phyloP scores from a whole-genome alignment of 1,140 invertebrate genomes.

The Piezodorus guildinii region DNA sequence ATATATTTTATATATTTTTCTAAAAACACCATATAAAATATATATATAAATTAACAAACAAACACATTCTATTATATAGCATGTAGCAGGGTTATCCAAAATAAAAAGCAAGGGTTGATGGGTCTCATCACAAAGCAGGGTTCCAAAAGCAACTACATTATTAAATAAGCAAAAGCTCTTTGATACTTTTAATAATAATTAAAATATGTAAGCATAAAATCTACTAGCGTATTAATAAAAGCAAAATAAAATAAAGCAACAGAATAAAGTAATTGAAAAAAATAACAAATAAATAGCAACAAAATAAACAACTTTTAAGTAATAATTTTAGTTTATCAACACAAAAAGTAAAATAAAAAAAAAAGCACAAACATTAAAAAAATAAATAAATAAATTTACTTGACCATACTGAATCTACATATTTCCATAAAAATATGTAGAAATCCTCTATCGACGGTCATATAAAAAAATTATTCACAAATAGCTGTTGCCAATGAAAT shows the following conservation, averaged over 20 bases:
- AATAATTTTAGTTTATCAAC: neutral
- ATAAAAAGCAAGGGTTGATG: slow-evolving; percentile 26
- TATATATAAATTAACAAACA: slow-evolving; percentile 7
- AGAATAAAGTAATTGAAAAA: slow-evolving; percentile 9
- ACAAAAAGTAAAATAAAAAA: neutral
- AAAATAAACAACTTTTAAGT: neutral
- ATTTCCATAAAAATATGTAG: slow-evolving; percentile 6
- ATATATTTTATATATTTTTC: too few relatives aligned
- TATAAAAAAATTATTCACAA: slow-evolving; percentile 12
- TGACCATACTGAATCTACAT: slow-evolving; percentile 4
- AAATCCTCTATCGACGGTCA: neutral
- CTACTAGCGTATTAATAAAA: slow-evolving; percentile 24
- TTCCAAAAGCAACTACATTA: slow-evolving; percentile 28
- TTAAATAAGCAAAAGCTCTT: slow-evolving; percentile 25
- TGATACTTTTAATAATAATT: slow-evolving; percentile 18
- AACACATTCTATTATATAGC: slow-evolving; percentile 21
- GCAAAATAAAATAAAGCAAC: slow-evolving; percentile 5
- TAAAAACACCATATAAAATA: neutral
- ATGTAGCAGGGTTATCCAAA: slow-evolving; percentile 39
- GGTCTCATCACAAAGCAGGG: slow-evolving; percentile 21
- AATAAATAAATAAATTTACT: slow-evolving; percentile 13
- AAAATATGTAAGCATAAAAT: slow-evolving; percentile 18
- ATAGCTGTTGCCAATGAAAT: slow-evolving; percentile 5
- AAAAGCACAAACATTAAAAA: slow-evolving; percentile 1
- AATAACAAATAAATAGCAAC: slow-evolving; percentile 6